Percentiles rank a stretch among this genome's conserved stretches.
These are phyloP conservation scores for Fabriciana adippe DNA, from an alignment of 2,888 invertebrate species.

Conservation along the genomic window DNA sequence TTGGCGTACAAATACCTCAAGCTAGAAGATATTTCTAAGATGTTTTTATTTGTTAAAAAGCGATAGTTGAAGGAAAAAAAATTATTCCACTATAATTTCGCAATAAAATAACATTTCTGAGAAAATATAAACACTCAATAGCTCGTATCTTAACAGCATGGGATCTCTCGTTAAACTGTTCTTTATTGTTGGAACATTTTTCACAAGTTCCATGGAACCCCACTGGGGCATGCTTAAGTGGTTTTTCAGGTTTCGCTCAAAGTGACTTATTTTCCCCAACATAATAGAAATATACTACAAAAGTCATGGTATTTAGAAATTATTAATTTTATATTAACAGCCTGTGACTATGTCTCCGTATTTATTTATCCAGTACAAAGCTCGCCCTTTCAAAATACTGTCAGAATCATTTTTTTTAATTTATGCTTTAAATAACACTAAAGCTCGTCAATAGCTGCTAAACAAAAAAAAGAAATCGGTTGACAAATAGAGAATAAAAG, in stretches of 20 bases:
- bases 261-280: conserved; percentile 30
- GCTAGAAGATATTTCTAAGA: too few species aligned
- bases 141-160: conserved; percentile 31
- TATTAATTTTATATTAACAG: not conserved
- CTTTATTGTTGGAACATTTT: conserved; percentile 41
- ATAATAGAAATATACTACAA: conserved; percentile 19
- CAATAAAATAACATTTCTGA: conserved; percentile 2
- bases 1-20: too few species aligned
- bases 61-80: too few species aligned
- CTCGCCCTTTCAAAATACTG: too few species aligned
- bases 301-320: conserved; percentile 8
- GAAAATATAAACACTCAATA: conserved; percentile 15
- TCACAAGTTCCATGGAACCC: conserved; percentile 40
- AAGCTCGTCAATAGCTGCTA: too few species aligned
- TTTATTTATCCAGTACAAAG: too few species aligned
- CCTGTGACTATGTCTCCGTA: too few species aligned
- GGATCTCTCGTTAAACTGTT: conserved; percentile 30
- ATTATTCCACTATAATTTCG: not conserved
- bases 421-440: too few species aligned
- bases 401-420: too few species aligned
- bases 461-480: too few species aligned
- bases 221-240: conserved; percentile 44
- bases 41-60: too few species aligned
- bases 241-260: conserved; percentile 40
- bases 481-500: too few species aligned